These are phyloP conservation scores for Clarias fuscus DNA, from an alignment of 2,797 vertebrate genomes.

Conservation along the genomic window DNA sequence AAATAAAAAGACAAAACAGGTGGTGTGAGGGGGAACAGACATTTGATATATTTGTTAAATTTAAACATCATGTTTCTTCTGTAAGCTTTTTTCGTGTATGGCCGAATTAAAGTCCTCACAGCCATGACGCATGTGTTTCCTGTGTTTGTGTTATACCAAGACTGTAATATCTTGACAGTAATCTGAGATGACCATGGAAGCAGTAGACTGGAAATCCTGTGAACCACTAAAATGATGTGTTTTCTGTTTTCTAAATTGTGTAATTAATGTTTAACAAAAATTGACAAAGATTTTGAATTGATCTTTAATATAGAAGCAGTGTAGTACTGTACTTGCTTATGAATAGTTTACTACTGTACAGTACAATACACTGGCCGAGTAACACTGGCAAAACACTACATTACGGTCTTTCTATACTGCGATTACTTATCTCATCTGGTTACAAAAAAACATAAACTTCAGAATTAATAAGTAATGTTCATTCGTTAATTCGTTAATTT, in stretches of 20 bases:
- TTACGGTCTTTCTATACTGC: background rate
- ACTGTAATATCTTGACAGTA: background rate
- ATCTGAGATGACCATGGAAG: background rate
- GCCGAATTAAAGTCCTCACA: conserved; percentile 3
- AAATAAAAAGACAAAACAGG: conserved; percentile 48
- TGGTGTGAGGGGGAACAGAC: conserved; percentile 16
- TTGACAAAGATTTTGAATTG: background rate
- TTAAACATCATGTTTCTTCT: conserved; percentile 29
- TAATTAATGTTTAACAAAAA: background rate
- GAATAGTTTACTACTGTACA: background rate
- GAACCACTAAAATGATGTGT: background rate
- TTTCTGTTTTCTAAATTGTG: background rate
- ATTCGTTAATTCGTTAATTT: background rate
- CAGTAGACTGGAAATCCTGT: background rate
- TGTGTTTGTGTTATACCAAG: background rate
- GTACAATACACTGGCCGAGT: background rate
- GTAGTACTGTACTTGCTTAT: background rate
- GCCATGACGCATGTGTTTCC: background rate
- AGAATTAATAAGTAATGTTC: background rate
- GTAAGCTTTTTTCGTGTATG: conserved; percentile 16
- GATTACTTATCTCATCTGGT: background rate
- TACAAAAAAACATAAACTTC: background rate
- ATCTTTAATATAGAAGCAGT: background rate
- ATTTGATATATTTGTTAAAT: conserved; percentile 47
- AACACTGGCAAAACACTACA: background rate